Conservation (phyloP, 2,888 invertebrate genomes). For the Escarpia spicata region DNA sequence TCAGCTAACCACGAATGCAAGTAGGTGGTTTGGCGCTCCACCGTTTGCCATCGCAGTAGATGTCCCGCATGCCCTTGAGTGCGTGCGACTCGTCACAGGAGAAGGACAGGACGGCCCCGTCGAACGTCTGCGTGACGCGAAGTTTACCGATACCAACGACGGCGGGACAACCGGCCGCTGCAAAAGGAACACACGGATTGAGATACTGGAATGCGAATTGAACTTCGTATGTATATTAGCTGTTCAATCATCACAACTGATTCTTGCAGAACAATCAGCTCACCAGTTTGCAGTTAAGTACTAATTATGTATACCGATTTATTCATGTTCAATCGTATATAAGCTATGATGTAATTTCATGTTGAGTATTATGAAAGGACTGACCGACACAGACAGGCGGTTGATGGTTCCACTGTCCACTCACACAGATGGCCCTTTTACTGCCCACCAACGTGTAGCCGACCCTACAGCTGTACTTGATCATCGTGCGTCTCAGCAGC, state of each 20-base stretch:
- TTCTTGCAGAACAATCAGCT: too few relatives aligned
- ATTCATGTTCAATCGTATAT: background rate
- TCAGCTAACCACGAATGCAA: conserved; percentile 45
- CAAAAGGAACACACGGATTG: background rate
- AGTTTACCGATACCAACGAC: background rate
- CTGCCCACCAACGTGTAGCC: background rate
- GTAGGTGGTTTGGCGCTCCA: conserved; percentile 47
- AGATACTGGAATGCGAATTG: background rate
- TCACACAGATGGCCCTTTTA: background rate
- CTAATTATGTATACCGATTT: background rate
- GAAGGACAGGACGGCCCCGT: conserved; percentile 46
- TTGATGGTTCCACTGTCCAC: background rate
- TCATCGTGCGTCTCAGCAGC: background rate
- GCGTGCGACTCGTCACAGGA: conserved; percentile 44
- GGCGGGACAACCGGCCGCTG: conserved; percentile 23
- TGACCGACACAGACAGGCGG: background rate
- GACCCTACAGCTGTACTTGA: background rate
- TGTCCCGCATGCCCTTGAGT: conserved; percentile 44
- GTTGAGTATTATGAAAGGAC: background rate
- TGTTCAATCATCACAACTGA: too few relatives aligned
- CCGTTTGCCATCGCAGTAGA: conserved; percentile 47
- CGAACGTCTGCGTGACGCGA: background rate
- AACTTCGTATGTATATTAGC: too few relatives aligned
- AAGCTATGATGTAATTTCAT: background rate
- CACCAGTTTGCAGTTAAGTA: too few relatives aligned